Percentiles rank a stretch among this genome's conserved stretches.
Evolutionary conservation across 2,888 invertebrate species (phyloP).

Genomic region (Flabesymbios commensalis): DNA sequence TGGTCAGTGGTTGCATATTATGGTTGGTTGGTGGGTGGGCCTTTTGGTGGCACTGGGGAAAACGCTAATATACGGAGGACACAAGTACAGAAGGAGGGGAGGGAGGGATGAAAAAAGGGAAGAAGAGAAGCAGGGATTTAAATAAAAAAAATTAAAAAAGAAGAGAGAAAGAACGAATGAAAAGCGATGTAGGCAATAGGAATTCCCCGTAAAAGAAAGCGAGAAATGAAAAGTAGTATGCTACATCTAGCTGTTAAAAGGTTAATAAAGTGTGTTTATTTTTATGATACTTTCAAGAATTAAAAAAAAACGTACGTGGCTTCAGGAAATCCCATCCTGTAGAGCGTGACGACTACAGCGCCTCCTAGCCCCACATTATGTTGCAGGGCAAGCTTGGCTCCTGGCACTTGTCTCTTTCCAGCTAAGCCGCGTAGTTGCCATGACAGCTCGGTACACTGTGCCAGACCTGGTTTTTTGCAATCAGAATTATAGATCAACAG

Average conservation of each 20-base stretch:
- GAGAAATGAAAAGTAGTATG: background rate
- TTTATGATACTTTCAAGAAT: too few species aligned
- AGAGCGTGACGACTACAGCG: slow-evolving; percentile 88
- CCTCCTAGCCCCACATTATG: slow-evolving; percentile 95
- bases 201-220: background rate
- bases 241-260: background rate
- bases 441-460: slow-evolving; percentile 86
- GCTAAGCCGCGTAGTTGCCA: slow-evolving; percentile 86
- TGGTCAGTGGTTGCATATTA: too few species aligned
- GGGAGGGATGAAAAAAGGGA: background rate
- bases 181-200: background rate
- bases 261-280: background rate
- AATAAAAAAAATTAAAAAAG: background rate
- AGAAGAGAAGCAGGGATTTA: background rate
- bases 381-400: slow-evolving; percentile 84
- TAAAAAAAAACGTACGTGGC: slow-evolving; percentile 8
- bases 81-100: too few species aligned
- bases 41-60: too few species aligned
- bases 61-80: too few species aligned
- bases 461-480: too few species aligned
- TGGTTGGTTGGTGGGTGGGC: too few species aligned
- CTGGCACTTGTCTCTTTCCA: slow-evolving; percentile 76
- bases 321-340: slow-evolving; percentile 79
- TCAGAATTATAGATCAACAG: too few species aligned
- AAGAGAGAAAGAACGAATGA: background rate